Evolutionary conservation across 1,140 invertebrate genomes (phyloP).

Genomic region (Diorhabda elongata): DNA sequence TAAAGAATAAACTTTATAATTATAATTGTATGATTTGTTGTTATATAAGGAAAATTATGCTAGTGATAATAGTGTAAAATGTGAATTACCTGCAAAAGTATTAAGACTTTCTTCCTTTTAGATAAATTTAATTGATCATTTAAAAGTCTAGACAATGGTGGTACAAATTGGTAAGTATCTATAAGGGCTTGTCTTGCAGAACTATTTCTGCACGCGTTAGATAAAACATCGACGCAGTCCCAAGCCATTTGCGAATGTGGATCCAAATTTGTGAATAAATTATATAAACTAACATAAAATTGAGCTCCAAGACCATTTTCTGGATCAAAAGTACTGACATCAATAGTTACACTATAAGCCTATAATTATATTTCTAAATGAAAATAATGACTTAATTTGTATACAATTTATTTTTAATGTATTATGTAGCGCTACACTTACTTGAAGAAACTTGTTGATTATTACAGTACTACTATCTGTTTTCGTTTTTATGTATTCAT

Average conservation of each 20-base stretch:
- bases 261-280: slow-evolving; percentile 45
- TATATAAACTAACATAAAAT: slow-evolving; percentile 55
- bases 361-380: slow-evolving; percentile 31
- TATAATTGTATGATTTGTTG: no score
- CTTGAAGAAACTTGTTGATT: slow-evolving; percentile 51
- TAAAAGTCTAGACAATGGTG: slow-evolving; percentile 58
- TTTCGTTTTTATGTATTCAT: slow-evolving; percentile 48
- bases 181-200: slow-evolving; percentile 57
- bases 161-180: slow-evolving; percentile 65
- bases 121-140: slow-evolving; percentile 51
- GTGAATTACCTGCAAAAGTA: slow-evolving; percentile 53
- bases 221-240: slow-evolving; percentile 59
- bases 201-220: slow-evolving; percentile 57
- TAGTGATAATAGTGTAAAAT: not conserved
- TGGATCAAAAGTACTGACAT: slow-evolving; percentile 54
- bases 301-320: slow-evolving; percentile 47
- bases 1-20: no score
- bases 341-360: slow-evolving; percentile 50
- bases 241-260: slow-evolving; percentile 48
- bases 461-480: slow-evolving; percentile 46
- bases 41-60: no score
- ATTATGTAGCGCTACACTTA: slow-evolving; percentile 30
- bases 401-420: no score
- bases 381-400: not conserved
- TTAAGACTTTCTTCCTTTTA: slow-evolving; percentile 53